Conservation (phyloP, 2,113 vertebrate genomes). For the Petroica traversi region DNA sequence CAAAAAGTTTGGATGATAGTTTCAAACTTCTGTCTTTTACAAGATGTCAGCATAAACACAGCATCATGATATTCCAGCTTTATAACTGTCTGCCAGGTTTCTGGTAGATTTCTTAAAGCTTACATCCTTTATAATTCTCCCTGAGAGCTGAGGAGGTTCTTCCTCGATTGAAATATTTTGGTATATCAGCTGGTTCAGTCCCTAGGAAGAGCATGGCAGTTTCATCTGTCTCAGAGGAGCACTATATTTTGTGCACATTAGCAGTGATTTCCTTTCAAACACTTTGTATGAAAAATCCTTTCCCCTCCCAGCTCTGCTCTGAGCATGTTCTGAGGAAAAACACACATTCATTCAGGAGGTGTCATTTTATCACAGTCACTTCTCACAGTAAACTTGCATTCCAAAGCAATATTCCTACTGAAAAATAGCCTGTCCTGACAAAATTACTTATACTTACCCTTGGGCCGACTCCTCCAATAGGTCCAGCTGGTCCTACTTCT, state of each 20-base stretch:
- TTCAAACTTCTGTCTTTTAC: neutral
- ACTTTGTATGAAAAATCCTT: neutral
- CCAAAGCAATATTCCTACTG: neutral
- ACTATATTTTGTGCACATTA: neutral
- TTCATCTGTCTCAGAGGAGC: neutral
- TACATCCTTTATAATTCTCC: neutral
- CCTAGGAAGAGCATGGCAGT: neutral
- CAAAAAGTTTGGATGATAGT: neutral
- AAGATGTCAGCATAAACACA: neutral
- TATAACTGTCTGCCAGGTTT: neutral
- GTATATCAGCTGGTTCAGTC: neutral
- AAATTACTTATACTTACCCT: conserved; percentile 78
- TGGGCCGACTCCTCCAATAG: conserved; percentile 82
- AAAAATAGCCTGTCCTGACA: neutral
- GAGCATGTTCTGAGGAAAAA: neutral
- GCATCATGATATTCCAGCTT: neutral
- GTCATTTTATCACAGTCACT: neutral
- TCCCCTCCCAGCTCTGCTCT: neutral
- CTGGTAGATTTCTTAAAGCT: neutral
- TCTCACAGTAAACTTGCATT: neutral
- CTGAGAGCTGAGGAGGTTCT: neutral
- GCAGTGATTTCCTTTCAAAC: neutral
- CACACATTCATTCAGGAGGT: neutral
- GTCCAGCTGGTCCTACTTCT: conserved; percentile 89
- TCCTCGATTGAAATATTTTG: neutral